Conservation (phyloP, 2,113 vertebrate species). For the Tapirus terrestris region DNA sequence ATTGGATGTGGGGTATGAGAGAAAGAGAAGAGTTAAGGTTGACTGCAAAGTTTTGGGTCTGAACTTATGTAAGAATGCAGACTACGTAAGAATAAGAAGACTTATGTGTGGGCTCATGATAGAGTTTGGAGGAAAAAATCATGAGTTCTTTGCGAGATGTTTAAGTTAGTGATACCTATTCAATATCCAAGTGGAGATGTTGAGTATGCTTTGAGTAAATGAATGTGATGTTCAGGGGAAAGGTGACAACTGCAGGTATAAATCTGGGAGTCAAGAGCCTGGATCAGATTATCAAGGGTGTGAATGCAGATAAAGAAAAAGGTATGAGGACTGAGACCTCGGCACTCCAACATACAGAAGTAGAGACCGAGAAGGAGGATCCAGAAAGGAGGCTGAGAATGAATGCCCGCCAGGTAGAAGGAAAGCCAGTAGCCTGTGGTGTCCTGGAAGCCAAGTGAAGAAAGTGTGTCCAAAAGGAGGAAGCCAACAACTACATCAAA, state of each 20-base stretch:
- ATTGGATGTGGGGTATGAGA: background rate
- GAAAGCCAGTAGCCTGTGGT: background rate
- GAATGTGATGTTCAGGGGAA: conserved; percentile 61
- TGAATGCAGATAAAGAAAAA: background rate
- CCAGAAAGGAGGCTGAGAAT: background rate
- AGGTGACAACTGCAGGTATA: background rate
- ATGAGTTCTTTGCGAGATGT: background rate
- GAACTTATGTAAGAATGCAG: background rate
- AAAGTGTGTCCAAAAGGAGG: background rate
- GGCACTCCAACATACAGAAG: background rate
- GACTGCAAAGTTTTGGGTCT: background rate
- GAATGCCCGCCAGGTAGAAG: background rate
- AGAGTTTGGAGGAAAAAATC: background rate
- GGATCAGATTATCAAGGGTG: no score
- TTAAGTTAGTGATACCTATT: background rate
- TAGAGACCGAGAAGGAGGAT: background rate
- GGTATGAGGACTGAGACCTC: background rate
- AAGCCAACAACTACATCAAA: background rate
- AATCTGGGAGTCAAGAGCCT: no score
- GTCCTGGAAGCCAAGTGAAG: background rate
- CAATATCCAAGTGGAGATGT: background rate
- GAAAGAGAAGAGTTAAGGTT: background rate
- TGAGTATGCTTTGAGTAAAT: background rate
- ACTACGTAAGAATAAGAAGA: no score
- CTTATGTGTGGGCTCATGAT: rapidly evolving